Evolutionary conservation across 2,113 vertebrate genomes (phyloP).

Genomic region (Pangasianodon hypophthalmus): DNA sequence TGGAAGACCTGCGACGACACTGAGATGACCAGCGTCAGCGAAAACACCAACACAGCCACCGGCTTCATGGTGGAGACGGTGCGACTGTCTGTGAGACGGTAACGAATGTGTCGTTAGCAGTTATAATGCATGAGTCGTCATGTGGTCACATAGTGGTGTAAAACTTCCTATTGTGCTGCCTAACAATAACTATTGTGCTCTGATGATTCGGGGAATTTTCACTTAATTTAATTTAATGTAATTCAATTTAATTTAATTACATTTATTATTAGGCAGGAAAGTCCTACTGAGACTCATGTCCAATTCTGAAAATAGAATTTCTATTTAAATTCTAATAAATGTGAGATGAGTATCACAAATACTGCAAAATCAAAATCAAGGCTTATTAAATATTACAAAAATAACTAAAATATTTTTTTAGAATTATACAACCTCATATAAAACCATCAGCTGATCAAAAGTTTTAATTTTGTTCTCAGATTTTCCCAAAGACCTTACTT

Average conservation of each 20-base stretch:
- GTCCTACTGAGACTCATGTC: neutral
- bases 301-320: neutral
- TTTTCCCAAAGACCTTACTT: neutral
- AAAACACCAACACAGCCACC: constrained; percentile 50
- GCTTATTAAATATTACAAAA: neutral
- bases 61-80: constrained; percentile 47
- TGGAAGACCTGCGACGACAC: constrained; percentile 77
- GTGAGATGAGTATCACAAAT: neutral
- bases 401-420: neutral
- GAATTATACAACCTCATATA: neutral
- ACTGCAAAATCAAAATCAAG: neutral
- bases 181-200: neutral
- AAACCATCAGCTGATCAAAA: neutral
- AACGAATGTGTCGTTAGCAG: neutral
- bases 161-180: neutral
- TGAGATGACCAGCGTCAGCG: constrained; percentile 59
- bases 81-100: neutral
- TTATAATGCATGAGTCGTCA: constrained; percentile 8
- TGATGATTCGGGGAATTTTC: neutral
- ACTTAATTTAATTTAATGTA: neutral
- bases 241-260: neutral
- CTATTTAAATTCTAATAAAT: neutral
- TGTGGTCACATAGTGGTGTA: neutral
- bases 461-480: neutral
- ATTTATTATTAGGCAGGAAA: neutral